Base-by-base conservation (phyloP, 1,140 invertebrate genomes). In the Drosophila miranda region DNA sequence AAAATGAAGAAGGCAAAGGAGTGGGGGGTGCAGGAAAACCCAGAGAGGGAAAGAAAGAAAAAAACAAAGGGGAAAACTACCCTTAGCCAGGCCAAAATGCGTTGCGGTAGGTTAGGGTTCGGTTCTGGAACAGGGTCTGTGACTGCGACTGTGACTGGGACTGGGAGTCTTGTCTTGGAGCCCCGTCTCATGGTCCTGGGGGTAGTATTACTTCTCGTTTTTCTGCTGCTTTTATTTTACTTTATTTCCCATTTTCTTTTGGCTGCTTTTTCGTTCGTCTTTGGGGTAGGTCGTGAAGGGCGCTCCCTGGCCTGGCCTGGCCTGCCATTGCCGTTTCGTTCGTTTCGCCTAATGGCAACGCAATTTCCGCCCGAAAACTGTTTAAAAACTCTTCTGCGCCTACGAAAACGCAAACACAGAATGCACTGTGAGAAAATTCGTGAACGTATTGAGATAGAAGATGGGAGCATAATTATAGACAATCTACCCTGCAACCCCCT, bases 101-200 rank as follows among this genome's bases (percentile, higher is more conserved):
- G 82, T 87, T 87, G 83, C 60, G 82, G 82, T 72, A 87, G 82
- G 82, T 87, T 77, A 81, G 73, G 44, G 54, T 16, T 38, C 8
- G 34, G 11, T 5, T 13, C 11, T 38, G 11, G 34, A 9, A 28
- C 28, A 28, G 28, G 8, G 23, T 26, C 23, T 26, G 23, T 4
- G 23, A 26, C 8, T 30, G 30, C 3, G 8, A 0, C 7, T 9
- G 34, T 1, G 1, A 4, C 3, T 38, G 34, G 11, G 1, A 3
- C 7, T 8, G 34, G 16, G 21, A 0, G 30, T 7, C 38, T 23
- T 42, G 43, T 67, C 23, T 11, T 28, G 13, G 41, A 42, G 30
- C 3, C 30, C 0, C 21, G 9, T 5, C 14, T 34, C 26, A 7
- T 26, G 58, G 28, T 58, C 30, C 62, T 38, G 34, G 34, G 34